phyloP scores from a whole-genome alignment of 2,113 vertebrate genomes.

The Cariama cristata region DNA sequence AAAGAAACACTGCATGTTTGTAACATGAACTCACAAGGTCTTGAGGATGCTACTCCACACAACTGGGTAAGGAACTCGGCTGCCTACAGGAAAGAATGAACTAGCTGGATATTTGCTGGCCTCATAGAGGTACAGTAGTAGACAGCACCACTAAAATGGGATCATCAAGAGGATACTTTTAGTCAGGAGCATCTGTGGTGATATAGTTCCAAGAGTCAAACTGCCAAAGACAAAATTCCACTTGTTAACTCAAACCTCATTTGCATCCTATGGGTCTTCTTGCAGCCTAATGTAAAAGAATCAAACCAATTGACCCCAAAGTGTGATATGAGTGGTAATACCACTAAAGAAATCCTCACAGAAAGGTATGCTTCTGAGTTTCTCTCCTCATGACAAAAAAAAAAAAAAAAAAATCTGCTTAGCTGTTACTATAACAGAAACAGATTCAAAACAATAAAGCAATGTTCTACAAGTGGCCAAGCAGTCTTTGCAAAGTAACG shows the following conservation, averaged over 20 bases:
- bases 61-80: fast-evolving
- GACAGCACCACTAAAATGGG: not conserved
- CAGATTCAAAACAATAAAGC: not conserved
- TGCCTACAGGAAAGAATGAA: not conserved
- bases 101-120: not conserved
- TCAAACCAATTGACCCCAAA: not conserved
- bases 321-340: not conserved
- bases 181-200: not conserved
- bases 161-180: not conserved
- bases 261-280: not conserved
- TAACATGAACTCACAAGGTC: not conserved
- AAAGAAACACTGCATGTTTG: not conserved
- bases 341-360: not conserved
- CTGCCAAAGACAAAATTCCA: not conserved
- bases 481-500: not conserved
- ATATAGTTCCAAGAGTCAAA: not conserved
- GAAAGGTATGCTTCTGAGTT: not conserved
- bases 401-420: not conserved
- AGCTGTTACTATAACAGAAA: not conserved
- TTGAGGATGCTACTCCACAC: not conserved
- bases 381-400: not conserved
- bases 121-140: not conserved
- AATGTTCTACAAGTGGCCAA: not conserved
- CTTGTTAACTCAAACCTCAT: not conserved
- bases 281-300: not conserved